Base-by-base conservation (phyloP, 2,888 invertebrate genomes). In the Crematogaster levior region DNA sequence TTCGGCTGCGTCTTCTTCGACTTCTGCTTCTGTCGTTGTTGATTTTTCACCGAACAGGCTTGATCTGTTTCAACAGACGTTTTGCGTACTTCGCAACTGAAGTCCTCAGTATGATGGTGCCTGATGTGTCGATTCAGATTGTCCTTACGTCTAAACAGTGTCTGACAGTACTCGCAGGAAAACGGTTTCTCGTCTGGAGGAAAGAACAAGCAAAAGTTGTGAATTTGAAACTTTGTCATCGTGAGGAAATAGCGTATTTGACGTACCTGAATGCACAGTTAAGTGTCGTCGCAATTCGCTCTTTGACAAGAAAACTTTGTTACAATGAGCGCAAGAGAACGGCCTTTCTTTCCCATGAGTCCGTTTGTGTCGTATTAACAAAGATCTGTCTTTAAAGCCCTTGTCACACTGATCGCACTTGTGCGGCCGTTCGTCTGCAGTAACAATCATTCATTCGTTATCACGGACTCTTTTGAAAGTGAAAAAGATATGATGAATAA, bases 81-180 rank as follows among this genome's bases (percentile, higher is more conserved):
- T 60, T 86, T 73, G 5, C 37, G 43, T 34, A 56, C 58, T 37
- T 86, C 85, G 65, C 80, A 61, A 73, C 82, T 80, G n/a, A 86
- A 61, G 63, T 90, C 89, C 24, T 94, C 96, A 0, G 96, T 96
- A 93, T 98, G 98, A 77, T 97, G 96, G 93, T 97, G 97, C 77
- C 96, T 96, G 81, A 97, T 95, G 93, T 98, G 98, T 0, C 98
- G 95, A 84, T 96, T 96, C 83, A 98, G 95, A 92, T 98, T 98
- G 93, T 98, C 98, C 92, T 97, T 97, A 83, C 98, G 95, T 61
- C 97, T 95, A 92, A 97, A 97, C 56, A 95, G 95, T 10, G 96
- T 96, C 51, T 95, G 95, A 93, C 98, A 98, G 37, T 96, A 95
- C 85, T 95, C 95, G 92, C 98, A 98, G 27, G 96, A 96, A 91